Conservation (phyloP, 1,140 invertebrate species). For the Argopecten irradians region DNA sequence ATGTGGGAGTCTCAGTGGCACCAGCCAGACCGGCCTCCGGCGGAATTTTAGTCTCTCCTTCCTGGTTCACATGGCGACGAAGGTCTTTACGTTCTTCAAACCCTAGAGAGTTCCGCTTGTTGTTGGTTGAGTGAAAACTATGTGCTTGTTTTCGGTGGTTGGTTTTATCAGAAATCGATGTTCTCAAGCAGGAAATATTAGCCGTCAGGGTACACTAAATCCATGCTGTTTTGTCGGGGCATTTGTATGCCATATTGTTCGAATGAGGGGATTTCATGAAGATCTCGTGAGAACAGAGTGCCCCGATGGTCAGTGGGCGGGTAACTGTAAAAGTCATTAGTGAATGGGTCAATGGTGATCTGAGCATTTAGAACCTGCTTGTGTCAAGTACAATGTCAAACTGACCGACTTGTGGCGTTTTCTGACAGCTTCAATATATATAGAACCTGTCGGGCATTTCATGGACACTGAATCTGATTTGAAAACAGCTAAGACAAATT, state of each 20-base stretch:
- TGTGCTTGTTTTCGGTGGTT: neutral
- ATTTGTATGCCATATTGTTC: neutral
- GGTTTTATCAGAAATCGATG: conserved; percentile 15
- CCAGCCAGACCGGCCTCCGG: conserved; percentile 14
- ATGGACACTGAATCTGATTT: no score
- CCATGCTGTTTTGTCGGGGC: neutral
- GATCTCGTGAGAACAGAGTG: neutral
- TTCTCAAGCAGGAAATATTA: conserved; percentile 11
- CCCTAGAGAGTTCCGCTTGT: conserved; percentile 20
- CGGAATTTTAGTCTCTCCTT: conserved; percentile 25
- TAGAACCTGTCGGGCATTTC: no score
- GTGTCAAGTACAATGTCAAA: neutral
- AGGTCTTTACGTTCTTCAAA: conserved; percentile 17
- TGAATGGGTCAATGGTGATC: neutral
- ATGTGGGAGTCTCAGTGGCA: conserved; percentile 17
- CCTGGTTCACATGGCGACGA: conserved; percentile 2
- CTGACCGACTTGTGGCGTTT: neutral
- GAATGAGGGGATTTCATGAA: neutral
- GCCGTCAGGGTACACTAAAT: neutral
- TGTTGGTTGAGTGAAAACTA: conserved; percentile 21
- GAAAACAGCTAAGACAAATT: no score
- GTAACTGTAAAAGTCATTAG: neutral
- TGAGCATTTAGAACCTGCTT: neutral
- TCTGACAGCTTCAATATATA: neutral
- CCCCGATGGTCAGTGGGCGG: neutral